phyloP scores from a whole-genome alignment of 2,113 vertebrate genomes.

The Callorhinus ursinus region DNA sequence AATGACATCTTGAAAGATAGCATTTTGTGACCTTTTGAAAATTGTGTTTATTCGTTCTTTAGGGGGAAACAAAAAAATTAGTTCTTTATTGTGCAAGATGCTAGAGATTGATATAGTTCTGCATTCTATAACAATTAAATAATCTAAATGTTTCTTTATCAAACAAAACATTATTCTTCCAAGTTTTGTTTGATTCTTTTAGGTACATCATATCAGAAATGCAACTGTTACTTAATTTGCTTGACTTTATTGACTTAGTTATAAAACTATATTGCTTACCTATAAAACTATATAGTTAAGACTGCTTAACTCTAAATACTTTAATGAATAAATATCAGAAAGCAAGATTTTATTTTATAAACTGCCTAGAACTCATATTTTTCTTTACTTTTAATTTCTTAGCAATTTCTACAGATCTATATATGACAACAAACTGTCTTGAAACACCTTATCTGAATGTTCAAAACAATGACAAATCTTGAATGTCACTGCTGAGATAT shows the following conservation, averaged over 20 bases:
- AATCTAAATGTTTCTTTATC: not conserved
- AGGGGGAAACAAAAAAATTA: not conserved
- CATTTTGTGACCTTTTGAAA: not conserved
- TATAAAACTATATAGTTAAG: not conserved
- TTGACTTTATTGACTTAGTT: not conserved
- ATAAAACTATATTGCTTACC: not conserved
- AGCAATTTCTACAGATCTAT: not conserved
- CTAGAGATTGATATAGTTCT: not conserved
- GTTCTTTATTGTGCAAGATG: not conserved
- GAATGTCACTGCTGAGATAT: not conserved
- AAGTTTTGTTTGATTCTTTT: constrained; percentile 1
- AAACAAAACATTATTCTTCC: not conserved
- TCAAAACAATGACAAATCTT: constrained; percentile 8
- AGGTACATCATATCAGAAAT: not conserved
- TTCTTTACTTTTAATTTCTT: not conserved
- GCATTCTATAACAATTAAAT: not conserved
- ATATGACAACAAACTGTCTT: not conserved
- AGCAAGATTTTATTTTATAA: constrained; percentile 19
- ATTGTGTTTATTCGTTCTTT: not conserved
- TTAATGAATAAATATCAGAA: constrained; percentile 19
- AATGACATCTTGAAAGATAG: not conserved
- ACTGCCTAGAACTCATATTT: not conserved
- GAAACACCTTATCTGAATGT: not conserved
- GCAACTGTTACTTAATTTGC: not conserved
- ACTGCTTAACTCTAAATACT: not conserved